phyloP scores from a whole-genome alignment of 2,797 vertebrate species.

The Glyptemys insculpta region DNA sequence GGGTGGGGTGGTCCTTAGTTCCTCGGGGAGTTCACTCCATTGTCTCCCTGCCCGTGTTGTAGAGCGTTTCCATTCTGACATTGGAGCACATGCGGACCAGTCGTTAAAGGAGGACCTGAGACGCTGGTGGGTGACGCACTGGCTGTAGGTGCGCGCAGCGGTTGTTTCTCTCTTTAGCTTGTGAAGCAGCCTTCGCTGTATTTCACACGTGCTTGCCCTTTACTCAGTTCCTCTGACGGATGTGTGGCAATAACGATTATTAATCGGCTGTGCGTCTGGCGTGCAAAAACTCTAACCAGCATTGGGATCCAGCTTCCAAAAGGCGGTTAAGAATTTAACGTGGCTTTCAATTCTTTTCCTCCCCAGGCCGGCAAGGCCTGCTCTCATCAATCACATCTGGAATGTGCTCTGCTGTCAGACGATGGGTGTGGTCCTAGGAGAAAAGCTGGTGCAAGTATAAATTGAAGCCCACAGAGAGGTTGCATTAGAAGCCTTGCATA shows the following conservation, averaged over 20 bases:
- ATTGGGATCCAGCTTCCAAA: not conserved
- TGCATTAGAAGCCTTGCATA: not conserved
- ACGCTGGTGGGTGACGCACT: not conserved
- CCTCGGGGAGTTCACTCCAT: not conserved
- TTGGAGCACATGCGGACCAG: not conserved
- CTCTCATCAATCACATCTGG: conserved; percentile 74
- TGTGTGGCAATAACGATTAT: not conserved
- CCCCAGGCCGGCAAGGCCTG: not conserved
- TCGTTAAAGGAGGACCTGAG: not conserved
- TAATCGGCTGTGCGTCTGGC: fast-evolving
- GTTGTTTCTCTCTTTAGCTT: not conserved
- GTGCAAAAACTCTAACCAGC: fast-evolving
- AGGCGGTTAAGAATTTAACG: not conserved
- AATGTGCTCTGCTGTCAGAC: conserved; percentile 64
- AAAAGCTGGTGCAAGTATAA: conserved; percentile 7
- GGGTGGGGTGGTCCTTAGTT: not conserved
- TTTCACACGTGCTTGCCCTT: not conserved
- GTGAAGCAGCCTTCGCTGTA: not conserved
- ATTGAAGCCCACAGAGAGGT: not conserved
- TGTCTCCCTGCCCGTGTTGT: not conserved
- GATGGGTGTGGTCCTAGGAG: not conserved
- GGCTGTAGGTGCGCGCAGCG: not conserved
- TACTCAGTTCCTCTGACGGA: not conserved
- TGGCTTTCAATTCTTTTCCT: not conserved
- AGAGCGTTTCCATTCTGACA: not conserved